A percentile compares a stretch with the other conserved stretches of the same genome.
Evolutionary conservation across 1,140 invertebrate species (phyloP).

Genomic region (Drosophila carrolli): DNA sequence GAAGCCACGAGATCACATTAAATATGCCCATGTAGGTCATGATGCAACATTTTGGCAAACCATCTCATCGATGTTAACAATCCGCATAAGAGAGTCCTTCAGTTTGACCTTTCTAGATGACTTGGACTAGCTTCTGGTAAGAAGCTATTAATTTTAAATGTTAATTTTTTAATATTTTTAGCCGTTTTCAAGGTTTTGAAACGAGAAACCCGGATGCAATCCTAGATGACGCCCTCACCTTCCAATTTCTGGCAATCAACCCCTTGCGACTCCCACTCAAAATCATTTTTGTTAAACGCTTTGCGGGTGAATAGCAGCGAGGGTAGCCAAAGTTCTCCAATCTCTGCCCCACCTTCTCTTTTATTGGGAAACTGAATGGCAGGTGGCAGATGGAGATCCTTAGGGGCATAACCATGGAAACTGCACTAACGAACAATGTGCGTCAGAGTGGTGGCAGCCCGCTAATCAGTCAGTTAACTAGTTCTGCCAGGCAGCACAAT

Average conservation of each 20-base stretch:
- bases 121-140: no score
- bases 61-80: background rate
- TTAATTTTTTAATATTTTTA: background rate
- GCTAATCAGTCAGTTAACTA: slow-evolving; percentile 23
- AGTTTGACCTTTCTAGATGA: background rate
- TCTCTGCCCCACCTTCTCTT: background rate
- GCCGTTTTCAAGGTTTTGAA: background rate
- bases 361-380: slow-evolving; percentile 1
- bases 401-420: slow-evolving; percentile 19
- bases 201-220: background rate
- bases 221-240: background rate
- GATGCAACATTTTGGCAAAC: slow-evolving; percentile 3
- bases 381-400: slow-evolving; percentile 1
- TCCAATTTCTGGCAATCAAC: background rate
- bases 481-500: background rate
- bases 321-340: background rate
- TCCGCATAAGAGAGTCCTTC: background rate
- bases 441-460: slow-evolving; percentile 2
- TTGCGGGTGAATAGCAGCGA: no score
- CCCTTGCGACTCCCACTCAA: background rate
- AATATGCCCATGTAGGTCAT: slow-evolving; percentile 39
- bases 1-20: slow-evolving; percentile 48
- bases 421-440: slow-evolving; percentile 15
- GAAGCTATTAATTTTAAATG: no score
- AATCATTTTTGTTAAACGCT: background rate